Conservation (phyloP, 1,140 invertebrate genomes). For the Brachionus manjavacas region DNA sequence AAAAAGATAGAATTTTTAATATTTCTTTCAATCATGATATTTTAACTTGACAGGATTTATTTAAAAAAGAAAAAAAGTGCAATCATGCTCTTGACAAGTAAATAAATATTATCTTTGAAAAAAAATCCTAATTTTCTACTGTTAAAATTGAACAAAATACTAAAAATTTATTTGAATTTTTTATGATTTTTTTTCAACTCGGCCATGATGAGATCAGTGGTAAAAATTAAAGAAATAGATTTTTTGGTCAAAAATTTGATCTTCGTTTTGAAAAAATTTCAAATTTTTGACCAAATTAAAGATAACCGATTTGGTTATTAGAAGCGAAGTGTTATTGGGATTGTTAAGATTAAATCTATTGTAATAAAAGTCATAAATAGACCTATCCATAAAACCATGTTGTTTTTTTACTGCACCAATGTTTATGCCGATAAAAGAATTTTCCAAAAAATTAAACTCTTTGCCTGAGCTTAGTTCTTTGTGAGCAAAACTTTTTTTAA, state of each 20-base stretch:
- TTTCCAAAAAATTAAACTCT: background rate
- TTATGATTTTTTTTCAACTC: background rate
- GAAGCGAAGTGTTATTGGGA: background rate
- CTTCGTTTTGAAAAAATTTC: background rate
- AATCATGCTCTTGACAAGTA: no score
- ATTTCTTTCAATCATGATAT: no score
- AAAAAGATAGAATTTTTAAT: no score
- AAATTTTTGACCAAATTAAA: constrained; percentile 32
- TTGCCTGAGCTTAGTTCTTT: background rate
- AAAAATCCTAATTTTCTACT: no score
- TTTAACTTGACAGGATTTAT: no score
- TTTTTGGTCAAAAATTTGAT: background rate
- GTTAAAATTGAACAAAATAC: background rate
- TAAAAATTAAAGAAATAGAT: background rate
- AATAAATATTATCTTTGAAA: no score
- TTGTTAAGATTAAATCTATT: background rate
- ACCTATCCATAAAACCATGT: background rate
- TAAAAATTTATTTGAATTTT: background rate
- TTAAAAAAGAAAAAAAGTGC: no score
- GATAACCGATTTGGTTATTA: background rate
- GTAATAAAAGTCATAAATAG: background rate
- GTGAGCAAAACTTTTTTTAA: background rate
- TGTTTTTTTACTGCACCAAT: background rate
- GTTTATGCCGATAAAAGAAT: constrained; percentile 24
- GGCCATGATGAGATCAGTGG: background rate